Conservation (phyloP, 2,888 invertebrate species). For the Piscicola geometra region DNA sequence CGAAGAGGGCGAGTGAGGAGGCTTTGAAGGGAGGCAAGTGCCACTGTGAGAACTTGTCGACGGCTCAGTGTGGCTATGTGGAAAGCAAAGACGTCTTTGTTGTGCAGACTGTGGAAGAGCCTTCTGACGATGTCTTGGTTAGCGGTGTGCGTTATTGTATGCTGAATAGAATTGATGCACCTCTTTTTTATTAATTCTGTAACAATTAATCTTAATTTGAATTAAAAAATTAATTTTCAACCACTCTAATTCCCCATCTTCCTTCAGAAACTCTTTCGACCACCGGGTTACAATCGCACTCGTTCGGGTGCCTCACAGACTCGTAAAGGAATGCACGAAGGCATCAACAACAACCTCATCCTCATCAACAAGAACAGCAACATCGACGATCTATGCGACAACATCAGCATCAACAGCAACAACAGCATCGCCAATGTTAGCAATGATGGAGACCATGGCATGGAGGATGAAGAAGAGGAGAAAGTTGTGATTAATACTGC, state of each 20-base stretch:
- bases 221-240: too few species aligned
- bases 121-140: constrained; percentile 12
- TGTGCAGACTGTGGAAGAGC: constrained; percentile 8
- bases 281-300: background rate
- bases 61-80: background rate
- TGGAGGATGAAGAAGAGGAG: background rate
- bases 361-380: background rate
- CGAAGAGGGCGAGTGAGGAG: background rate
- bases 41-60: constrained; percentile 7
- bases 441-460: too few species aligned
- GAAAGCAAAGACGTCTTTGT: background rate
- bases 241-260: too few species aligned
- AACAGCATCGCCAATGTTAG: background rate
- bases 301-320: background rate
- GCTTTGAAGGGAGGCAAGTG: background rate
- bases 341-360: background rate
- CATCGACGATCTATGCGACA: background rate
- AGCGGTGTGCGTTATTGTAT: too few species aligned
- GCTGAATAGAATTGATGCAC: too few species aligned
- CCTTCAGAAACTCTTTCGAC: constrained; percentile 14
- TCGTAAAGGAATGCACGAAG: background rate
- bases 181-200: too few species aligned
- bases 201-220: too few species aligned
- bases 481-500: background rate
- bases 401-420: background rate